A percentile compares a stretch with the other conserved stretches of the same genome.
Evolutionary conservation across 1,140 invertebrate genomes (phyloP).

Genomic region (Drosophila leontia): DNA sequence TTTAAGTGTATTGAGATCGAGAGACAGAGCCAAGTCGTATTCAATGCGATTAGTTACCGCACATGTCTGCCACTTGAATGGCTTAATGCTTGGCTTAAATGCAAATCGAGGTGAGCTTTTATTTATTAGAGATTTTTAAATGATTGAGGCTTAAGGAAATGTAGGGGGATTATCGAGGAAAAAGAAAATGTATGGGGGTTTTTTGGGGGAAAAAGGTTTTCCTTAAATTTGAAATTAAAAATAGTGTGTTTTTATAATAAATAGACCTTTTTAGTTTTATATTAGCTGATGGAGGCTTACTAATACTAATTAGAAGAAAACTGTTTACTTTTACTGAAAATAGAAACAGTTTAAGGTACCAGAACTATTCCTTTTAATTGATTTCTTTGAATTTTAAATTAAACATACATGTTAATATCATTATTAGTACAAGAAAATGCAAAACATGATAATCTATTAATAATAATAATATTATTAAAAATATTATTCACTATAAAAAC

Average conservation of each 20-base stretch:
- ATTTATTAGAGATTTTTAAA: constrained; percentile 8
- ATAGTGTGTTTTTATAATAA: neutral
- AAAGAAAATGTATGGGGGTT: too few species aligned
- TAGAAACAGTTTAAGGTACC: neutral
- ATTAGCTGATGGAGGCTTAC: neutral
- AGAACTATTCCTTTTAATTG: neutral
- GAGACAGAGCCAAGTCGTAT: constrained; percentile 34
- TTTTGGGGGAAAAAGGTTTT: neutral
- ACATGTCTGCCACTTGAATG: constrained; percentile 47
- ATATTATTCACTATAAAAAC: neutral
- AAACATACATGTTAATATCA: too few species aligned
- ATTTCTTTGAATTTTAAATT: neutral
- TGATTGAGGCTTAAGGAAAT: neutral
- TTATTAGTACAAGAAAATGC: too few species aligned
- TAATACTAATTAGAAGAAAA: too few species aligned
- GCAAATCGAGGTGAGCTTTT: constrained; percentile 21
- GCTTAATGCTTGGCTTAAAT: constrained; percentile 42
- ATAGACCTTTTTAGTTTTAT: neutral
- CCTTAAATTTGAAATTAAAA: neutral
- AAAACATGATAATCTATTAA: too few species aligned
- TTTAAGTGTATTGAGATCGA: constrained; percentile 72
- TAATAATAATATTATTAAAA: too few species aligned
- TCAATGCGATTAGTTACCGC: constrained; percentile 46
- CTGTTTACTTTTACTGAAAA: neutral
- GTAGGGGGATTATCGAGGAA: neutral